A percentile compares a stretch with the other conserved stretches of the same genome.
Conservation (phyloP, 2,888 invertebrate species). For the Argyresthia goedartella region DNA sequence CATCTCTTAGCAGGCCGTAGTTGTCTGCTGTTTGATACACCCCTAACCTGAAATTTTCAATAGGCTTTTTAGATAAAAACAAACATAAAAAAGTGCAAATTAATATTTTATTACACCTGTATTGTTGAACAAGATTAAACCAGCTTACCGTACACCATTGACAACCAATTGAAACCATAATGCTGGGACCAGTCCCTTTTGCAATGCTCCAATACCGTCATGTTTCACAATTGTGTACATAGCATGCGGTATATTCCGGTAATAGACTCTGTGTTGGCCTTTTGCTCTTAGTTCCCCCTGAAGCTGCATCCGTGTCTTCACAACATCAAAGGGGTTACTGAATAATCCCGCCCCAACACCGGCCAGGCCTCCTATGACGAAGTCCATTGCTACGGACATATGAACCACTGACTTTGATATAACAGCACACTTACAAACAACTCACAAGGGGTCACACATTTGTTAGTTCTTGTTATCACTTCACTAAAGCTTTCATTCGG, state of each 20-base stretch:
- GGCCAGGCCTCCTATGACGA: constrained; percentile 80
- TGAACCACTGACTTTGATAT: too few species aligned
- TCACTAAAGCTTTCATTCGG: background rate
- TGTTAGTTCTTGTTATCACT: background rate
- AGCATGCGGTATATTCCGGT: constrained; percentile 85
- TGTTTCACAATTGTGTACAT: constrained; percentile 79
- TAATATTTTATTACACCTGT: too few species aligned
- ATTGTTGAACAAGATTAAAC: background rate
- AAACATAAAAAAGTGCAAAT: too few species aligned
- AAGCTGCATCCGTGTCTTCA: constrained; percentile 90
- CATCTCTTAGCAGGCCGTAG: constrained; percentile 71
- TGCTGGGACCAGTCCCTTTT: constrained; percentile 86
- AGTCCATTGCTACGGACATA: constrained; percentile 71
- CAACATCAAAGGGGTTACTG: constrained; percentile 90
- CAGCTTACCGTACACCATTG: constrained; percentile 68
- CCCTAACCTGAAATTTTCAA: constrained; percentile 73
- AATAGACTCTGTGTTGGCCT: constrained; percentile 72
- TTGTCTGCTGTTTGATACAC: constrained; percentile 81
- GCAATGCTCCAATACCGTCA: constrained; percentile 82
- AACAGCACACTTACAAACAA: background rate
- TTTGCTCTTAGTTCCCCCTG: constrained; percentile 83
- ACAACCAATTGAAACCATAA: constrained; percentile 83
- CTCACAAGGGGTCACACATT: background rate
- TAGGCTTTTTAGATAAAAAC: background rate
- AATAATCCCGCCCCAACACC: constrained; percentile 85